These are phyloP conservation scores for Agonopterix alstromeriana DNA, from an alignment of 2,888 invertebrate genomes.

Conservation along the genomic window DNA sequence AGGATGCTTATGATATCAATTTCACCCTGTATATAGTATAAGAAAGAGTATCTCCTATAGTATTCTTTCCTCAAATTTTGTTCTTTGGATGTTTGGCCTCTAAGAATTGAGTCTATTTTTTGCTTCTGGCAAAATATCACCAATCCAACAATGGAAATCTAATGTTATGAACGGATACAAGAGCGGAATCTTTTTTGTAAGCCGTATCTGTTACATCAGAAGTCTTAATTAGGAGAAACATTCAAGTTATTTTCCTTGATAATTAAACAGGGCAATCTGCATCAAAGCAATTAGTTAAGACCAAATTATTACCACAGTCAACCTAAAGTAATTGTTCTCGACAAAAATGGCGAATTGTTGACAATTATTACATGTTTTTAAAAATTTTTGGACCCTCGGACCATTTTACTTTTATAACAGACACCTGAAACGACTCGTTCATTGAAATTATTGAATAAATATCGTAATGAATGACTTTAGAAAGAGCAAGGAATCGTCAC, in stretches of 20 bases:
- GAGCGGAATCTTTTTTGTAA: too few species aligned
- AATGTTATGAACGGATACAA: too few species aligned
- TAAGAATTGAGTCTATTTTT: too few species aligned
- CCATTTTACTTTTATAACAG: background rate
- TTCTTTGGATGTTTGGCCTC: too few species aligned
- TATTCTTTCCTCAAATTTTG: too few species aligned
- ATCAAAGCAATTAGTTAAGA: conserved; percentile 18
- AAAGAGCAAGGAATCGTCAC: conserved; percentile 16
- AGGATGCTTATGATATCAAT: too few species aligned
- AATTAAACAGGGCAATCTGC: conserved; percentile 33
- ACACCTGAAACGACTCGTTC: conserved; percentile 9
- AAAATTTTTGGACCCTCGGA: conserved; percentile 1
- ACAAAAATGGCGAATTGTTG: conserved; percentile 37
- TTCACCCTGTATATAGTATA: too few species aligned
- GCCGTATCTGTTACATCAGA: too few species aligned
- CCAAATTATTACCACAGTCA: conserved; percentile 36
- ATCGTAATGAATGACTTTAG: conserved; percentile 22
- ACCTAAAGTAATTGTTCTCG: conserved; percentile 53
- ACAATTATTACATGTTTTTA: conserved; percentile 32
- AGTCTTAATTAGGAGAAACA: too few species aligned
- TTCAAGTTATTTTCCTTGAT: conserved; percentile 13
- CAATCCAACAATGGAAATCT: too few species aligned
- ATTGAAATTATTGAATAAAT: conserved; percentile 10
- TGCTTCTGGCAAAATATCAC: too few species aligned
- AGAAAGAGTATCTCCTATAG: too few species aligned